Base-by-base conservation (phyloP, 2,113 vertebrate genomes). In the Stictonetta naevosa region DNA sequence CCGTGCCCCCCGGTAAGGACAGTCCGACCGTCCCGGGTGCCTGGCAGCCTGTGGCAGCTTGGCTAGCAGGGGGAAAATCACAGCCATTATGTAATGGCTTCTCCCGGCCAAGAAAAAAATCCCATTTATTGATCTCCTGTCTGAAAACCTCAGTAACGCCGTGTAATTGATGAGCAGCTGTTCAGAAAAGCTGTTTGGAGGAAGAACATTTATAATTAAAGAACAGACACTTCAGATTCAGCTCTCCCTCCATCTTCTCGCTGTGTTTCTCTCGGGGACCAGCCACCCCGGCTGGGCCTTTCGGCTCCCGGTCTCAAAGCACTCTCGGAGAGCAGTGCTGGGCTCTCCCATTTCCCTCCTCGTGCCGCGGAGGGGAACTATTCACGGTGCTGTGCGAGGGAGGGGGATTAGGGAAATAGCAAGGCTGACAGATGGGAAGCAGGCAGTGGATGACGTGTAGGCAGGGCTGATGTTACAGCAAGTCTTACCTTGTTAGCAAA, bases 161-260 rank as follows among this genome's bases (percentile, higher is more conserved):
- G 8, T 19, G 78, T 96, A 97, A 96, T 95, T 96, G 94, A 97
- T 96, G 96, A 83, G 91, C 94, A 95, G 92, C 95, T 96, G 93
- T 93, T 97, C 93, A 79, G 92, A 88, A 96, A 96, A 96, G 93
- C 95, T 97, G 95, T 92, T 96, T 94, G 95, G 88, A 94, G 86
- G 94, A 95, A 96, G 95, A 95, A 59, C 89, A 96, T 96, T 92
- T 96, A 95, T 95, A 96, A 96, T 96, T 97, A 96, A 96, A 92
- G 92, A 93, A 63, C 63, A 96, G 92, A 91, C 88, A 83, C 74
- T 96, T 95, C 86, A 93, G 84, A 94, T 84, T 84, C 92, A 73
- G 13, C 95, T 91, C 63, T 69, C 48, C 80, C 83, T 94, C 92
- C 91, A 73, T 93, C 95, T 95, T 93, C 91, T 94, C 75, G 46